These are phyloP conservation scores for Phenganax marumi DNA, from an alignment of 92 coral and sea anemone genomes.

Conservation along the genomic window DNA sequence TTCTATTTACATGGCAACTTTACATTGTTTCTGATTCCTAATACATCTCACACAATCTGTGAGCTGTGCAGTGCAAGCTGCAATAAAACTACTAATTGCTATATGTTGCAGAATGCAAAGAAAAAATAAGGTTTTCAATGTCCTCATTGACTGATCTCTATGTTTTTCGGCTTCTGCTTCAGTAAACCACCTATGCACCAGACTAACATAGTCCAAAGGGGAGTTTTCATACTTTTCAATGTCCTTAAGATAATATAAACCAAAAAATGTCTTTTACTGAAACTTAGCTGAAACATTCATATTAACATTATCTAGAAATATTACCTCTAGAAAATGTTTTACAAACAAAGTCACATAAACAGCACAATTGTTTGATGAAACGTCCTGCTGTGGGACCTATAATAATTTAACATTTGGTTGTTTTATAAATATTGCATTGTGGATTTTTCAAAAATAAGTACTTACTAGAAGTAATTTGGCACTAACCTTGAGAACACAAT, in stretches of 20 bases:
- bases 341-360: slow-evolving; percentile 54
- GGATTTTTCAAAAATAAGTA: neutral
- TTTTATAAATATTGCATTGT: too few relatives aligned
- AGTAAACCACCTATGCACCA: slow-evolving; percentile 56
- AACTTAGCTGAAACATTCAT: neutral
- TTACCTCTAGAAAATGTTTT: slow-evolving; percentile 60
- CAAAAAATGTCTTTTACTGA: neutral
- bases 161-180: slow-evolving; percentile 51
- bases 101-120: neutral
- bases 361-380: slow-evolving; percentile 61
- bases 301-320: too few relatives aligned
- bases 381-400: slow-evolving; percentile 43
- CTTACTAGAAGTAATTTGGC: neutral
- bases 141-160: slow-evolving; percentile 24
- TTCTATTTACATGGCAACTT: too few relatives aligned
- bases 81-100: too few relatives aligned
- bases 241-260: slow-evolving; percentile 28
- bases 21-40: too few relatives aligned
- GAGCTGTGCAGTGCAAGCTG: too few relatives aligned
- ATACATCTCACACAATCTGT: too few relatives aligned
- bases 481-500: slow-evolving; percentile 5
- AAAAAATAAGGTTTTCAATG: neutral
- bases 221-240: slow-evolving; percentile 51
- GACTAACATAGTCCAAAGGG: slow-evolving; percentile 50
- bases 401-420: neutral